Evolutionary conservation across 2,113 vertebrate genomes (phyloP), one percentile per base, ranked within the genome.

Genomic region (Python bivittatus): DNA sequence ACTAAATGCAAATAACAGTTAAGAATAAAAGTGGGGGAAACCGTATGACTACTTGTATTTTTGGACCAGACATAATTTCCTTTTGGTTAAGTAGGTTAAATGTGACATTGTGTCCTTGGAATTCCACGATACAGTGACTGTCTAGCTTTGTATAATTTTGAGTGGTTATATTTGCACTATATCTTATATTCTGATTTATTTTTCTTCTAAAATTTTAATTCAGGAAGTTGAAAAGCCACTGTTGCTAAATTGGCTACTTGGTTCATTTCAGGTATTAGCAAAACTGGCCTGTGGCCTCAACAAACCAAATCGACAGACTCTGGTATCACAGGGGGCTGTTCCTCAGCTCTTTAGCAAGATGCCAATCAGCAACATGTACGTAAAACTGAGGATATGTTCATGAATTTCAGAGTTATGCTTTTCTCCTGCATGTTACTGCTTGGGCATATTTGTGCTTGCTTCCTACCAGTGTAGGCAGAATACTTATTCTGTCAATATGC

Each of bases 241-340:
- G 27, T 52, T 88, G 23, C 9, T 89, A 54, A 88, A 92, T 20
- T 53, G 15, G 27, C 6, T 9, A 1, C 48, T 84, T 54, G 53
- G 4, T 92, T 84, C 38, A 57, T 95, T 97, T 72, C 93, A 99
- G 99, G 98, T 99, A 0, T 95, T 99, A 95, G 98, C 99, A 57
- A 99, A 99, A 95, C 97, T 99, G 84, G 98, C 98, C 22, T 99
- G 99, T 95, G 99, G 99, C 56, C 95, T 99, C 92, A 99, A 99
- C 97, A 99, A 99, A 95, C 99, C 99, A 10, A 99, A 99, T 94
- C 97, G 98, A 15, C 99, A 99, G 97, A 99, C 99, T 0, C 89
- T 99, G 22, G 64, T 99, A 54, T 98, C 99, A 27, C 96, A 97
- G 0, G 97, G 95, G 7, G 98, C 98, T 0, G 98, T 99, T 85